Evolutionary conservation across 2,888 invertebrate genomes (phyloP).

Genomic region (Macaria notata): DNA sequence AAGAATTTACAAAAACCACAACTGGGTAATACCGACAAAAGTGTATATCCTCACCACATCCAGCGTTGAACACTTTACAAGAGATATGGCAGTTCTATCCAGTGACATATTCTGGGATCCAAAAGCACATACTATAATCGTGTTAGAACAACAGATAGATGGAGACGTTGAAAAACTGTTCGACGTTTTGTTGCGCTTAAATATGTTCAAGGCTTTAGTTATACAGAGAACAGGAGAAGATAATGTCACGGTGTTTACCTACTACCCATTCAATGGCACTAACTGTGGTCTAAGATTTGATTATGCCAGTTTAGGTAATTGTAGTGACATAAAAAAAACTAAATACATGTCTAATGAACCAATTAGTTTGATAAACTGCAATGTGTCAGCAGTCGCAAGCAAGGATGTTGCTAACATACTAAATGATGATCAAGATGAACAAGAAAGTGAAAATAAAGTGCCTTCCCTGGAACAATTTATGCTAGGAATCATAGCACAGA

Average conservation of each 20-base stretch:
- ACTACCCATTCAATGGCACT: slow-evolving; percentile 46
- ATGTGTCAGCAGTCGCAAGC: slow-evolving; percentile 44
- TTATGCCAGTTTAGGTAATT: slow-evolving; percentile 39
- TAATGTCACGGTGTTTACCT: slow-evolving; percentile 40
- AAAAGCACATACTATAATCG: slow-evolving; percentile 48
- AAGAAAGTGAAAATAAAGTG: slow-evolving; percentile 37
- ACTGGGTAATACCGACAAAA: slow-evolving; percentile 41
- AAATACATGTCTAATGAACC: slow-evolving; percentile 34
- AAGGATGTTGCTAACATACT: slow-evolving; percentile 48
- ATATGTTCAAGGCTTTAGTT: slow-evolving; percentile 47
- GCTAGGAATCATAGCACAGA: slow-evolving; percentile 45
- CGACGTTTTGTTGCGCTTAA: slow-evolving; percentile 39
- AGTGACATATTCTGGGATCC: slow-evolving; percentile 57
- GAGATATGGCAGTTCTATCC: slow-evolving; percentile 38
- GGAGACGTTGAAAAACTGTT: slow-evolving; percentile 40
- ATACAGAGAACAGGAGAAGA: slow-evolving; percentile 33
- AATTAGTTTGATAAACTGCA: slow-evolving; percentile 44
- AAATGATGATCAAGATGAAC: slow-evolving; percentile 35
- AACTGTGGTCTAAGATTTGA: slow-evolving; percentile 46
- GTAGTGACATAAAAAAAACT: slow-evolving; percentile 33
- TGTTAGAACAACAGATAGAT: slow-evolving; percentile 32
- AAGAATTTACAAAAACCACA: slow-evolving; percentile 36
- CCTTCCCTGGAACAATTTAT: slow-evolving; percentile 56
- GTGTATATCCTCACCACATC: slow-evolving; percentile 48
- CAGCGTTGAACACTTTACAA: slow-evolving; percentile 36